These are phyloP conservation scores for Myodes glareolus DNA, from an alignment of 2,113 vertebrate species.

Conservation along the genomic window DNA sequence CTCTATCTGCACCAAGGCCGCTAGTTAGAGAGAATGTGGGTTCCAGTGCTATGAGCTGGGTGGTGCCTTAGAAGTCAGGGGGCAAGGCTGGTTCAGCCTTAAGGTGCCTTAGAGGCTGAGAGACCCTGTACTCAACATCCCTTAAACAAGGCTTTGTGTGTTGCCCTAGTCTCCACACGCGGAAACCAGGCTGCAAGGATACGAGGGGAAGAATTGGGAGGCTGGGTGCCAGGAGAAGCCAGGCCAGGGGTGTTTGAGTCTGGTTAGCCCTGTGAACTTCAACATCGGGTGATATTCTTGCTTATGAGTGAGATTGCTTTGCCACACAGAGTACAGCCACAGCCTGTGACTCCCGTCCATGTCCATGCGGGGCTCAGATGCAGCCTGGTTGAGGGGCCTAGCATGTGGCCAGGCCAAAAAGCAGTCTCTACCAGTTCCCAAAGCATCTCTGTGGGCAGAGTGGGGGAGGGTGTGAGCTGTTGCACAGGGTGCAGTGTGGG, in stretches of 20 bases:
- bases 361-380: background rate
- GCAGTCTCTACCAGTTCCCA: background rate
- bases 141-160: background rate
- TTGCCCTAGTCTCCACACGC: rapidly evolving
- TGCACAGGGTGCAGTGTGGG: background rate
- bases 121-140: background rate
- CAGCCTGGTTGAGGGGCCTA: background rate
- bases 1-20: background rate
- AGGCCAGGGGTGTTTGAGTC: background rate
- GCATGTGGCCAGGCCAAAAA: background rate
- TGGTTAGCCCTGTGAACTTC: background rate
- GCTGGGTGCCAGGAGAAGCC: background rate
- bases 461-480: rapidly evolving
- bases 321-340: background rate
- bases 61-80: background rate
- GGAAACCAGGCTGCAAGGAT: background rate
- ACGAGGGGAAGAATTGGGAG: background rate
- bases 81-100: rapidly evolving
- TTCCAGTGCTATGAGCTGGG: background rate
- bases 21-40: background rate
- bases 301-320: background rate
- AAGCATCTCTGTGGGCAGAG: background rate
- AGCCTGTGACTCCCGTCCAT: background rate
- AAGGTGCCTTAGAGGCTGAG: background rate
- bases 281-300: background rate